Evolutionary conservation across 2,797 vertebrate species (phyloP), one percentile per base, ranked within the genome.

Genomic region (Cephalopachus bancanus): DNA sequence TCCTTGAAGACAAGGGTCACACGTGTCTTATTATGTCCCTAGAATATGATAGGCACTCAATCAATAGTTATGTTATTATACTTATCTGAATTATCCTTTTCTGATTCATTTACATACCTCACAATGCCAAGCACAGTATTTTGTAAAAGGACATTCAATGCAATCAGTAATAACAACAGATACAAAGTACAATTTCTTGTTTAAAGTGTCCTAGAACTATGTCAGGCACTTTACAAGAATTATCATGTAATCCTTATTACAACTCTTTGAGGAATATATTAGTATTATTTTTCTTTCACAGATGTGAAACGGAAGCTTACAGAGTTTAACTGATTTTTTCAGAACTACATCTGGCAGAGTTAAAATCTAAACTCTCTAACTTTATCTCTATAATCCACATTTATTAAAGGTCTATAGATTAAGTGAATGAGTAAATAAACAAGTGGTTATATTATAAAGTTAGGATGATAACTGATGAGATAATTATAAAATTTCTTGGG

Each of bases 111-210:
- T 69, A 12, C 5, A 22, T 76, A 1, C 6, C 10, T 95, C 72
- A 79, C 5, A 67, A 11, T 59, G n/a, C 11, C 37, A 85, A 80
- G 10, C 10, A 74, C 12, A 83, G 28, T 37, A 57, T 81, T 92
- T 96, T 93, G 30, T 10, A 85, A 89, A 93, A 91, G 15, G 55
- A 69, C 0, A 75, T 71, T 81, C 19, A 62, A 33, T 76, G n/a
- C 15, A 69, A 71, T 53, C 10, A 78, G 11, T 51, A 81, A 20
- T 55, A 37, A 69, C 22, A 84, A 79, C 24, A 78, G 78, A 83
- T 44, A 64, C 11, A 67, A 89, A 95, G 83, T 67, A 75, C 20
- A 5, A 10, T 84, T 69, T 20, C 60, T 44, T 44, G 3, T 51
- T 93, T 65, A 64, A 3, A 75, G 7, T 37, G n/a, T 22, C 4